Base-by-base conservation (phyloP, 2,113 vertebrate species). In the Pollachius pollachius region DNA sequence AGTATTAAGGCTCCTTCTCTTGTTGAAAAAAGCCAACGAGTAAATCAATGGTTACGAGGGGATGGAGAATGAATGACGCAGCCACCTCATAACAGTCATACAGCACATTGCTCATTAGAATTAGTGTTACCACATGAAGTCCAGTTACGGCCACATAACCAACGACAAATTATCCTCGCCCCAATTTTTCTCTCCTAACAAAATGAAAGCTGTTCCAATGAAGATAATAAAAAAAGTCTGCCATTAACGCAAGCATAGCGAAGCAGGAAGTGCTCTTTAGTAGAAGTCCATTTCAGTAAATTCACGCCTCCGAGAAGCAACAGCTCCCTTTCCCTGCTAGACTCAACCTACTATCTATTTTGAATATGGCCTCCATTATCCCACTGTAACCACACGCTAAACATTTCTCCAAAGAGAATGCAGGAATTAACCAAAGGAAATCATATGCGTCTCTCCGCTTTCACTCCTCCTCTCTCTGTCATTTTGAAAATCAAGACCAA, bases 121-220 rank as follows among this genome's bases (percentile, higher is more conserved):
- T 89, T 91, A 89, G 85, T 79, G 84, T 88, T 75, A 85, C 85
- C 82, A 80, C 63, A 82, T 56, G 48, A 71, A 84, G 87, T 92
- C 90, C 89, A 91, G 90, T 90, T 88, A 67, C 62, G 48, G 70
- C 52, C 66, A 41, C 16, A 54, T 52, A 48, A n/a, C 21, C 56
- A 13, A 48, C 9, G 19, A 48, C 19, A 17, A 41, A 66, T 67
- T 66, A 18, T 19, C 74, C 78, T 64, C 59, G 60, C 62, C 76
- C 52, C 23, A 65, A 63, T 81, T 72, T 69, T 81, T 88, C 75
- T 74, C 65, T 79, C 75, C 52, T 59, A 73, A 79, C 63, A 79
- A 65, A 75, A 73, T 63, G 0, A 72, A 84, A 60, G 69, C 71
- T 79, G 68, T 52, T 73, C 74, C 68, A 76, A 83, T 79, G 82